phyloP scores from a whole-genome alignment of 2,888 invertebrate genomes.

The Agrotis clavis region DNA sequence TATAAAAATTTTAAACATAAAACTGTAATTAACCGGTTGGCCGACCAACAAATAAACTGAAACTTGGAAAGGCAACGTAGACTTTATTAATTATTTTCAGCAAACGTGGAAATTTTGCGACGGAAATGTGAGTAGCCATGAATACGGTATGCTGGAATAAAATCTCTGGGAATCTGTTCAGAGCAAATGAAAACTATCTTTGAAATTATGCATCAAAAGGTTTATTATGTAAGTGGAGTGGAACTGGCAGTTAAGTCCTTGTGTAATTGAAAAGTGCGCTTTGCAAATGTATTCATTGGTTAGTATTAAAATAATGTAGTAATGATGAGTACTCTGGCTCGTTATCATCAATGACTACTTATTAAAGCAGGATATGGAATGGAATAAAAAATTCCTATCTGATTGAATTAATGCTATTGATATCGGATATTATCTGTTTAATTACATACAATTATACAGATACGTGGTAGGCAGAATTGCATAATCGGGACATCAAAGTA shows the following conservation, averaged over 20 bases:
- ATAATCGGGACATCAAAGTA: constrained; percentile 1
- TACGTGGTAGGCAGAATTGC: neutral
- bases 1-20: constrained; percentile 61
- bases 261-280: constrained; percentile 36
- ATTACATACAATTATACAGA: constrained; percentile 21
- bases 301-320: constrained; percentile 7
- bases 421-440: constrained; percentile 19
- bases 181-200: constrained; percentile 60
- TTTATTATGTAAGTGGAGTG: constrained; percentile 17
- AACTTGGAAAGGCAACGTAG: constrained; percentile 62
- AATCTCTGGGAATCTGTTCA: constrained; percentile 53
- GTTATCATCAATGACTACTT: constrained; percentile 13
- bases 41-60: constrained; percentile 68
- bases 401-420: constrained; percentile 20
- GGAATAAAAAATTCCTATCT: constrained; percentile 20
- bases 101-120: constrained; percentile 66
- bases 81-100: constrained; percentile 71
- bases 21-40: constrained; percentile 66
- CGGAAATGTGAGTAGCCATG: constrained; percentile 58
- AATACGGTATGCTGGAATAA: constrained; percentile 52
- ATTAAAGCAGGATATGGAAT: constrained; percentile 26
- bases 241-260: constrained; percentile 6
- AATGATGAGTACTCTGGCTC: constrained; percentile 15
- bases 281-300: constrained; percentile 15
- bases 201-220: constrained; percentile 51